Percentiles rank a stretch among this genome's conserved stretches.
Evolutionary conservation across 2,797 vertebrate species (phyloP).

Genomic region (Amblyopsis hoosieri): DNA sequence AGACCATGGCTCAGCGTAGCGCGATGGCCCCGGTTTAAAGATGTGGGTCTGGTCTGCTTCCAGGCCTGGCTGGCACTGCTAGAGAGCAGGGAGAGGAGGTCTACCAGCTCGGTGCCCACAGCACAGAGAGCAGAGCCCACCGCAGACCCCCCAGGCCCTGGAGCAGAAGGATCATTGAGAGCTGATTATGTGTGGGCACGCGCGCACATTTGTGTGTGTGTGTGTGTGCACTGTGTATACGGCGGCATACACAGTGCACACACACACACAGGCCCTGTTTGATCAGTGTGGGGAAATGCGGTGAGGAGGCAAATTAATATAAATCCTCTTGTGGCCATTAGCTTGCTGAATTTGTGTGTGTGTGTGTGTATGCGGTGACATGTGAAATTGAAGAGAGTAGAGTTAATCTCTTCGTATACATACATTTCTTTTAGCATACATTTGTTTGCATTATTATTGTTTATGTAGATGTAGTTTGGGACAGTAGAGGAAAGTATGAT

Average conservation of each 20-base stretch:
- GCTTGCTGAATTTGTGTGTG: slow-evolving; percentile 41
- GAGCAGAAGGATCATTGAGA: slow-evolving; percentile 48
- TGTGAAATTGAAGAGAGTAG: too few relatives aligned
- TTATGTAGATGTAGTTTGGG: too few relatives aligned
- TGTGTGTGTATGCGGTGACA: slow-evolving; percentile 6
- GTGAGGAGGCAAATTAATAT: slow-evolving; percentile 57
- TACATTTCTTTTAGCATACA: not conserved
- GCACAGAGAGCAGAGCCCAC: slow-evolving; percentile 44
- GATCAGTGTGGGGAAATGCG: slow-evolving; percentile 56
- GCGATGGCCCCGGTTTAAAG: slow-evolving; percentile 79
- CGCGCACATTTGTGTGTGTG: slow-evolving; percentile 15
- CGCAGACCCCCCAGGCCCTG: slow-evolving; percentile 57
- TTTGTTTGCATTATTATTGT: too few relatives aligned
- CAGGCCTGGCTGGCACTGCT: slow-evolving; percentile 76
- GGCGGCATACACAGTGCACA: slow-evolving; percentile 3
- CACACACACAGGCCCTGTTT: slow-evolving; percentile 28
- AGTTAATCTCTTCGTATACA: not conserved
- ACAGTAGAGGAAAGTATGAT: too few relatives aligned
- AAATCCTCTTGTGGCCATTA: slow-evolving; percentile 62
- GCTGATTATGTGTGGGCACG: slow-evolving; percentile 55
- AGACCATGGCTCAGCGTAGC: slow-evolving; percentile 71
- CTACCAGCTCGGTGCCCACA: slow-evolving; percentile 30
- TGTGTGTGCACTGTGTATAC: slow-evolving; percentile 30
- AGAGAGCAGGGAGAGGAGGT: slow-evolving; percentile 20
- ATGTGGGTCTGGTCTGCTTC: slow-evolving; percentile 78